phyloP scores from a whole-genome alignment of 2,888 invertebrate species.

The Netelia melanura region DNA sequence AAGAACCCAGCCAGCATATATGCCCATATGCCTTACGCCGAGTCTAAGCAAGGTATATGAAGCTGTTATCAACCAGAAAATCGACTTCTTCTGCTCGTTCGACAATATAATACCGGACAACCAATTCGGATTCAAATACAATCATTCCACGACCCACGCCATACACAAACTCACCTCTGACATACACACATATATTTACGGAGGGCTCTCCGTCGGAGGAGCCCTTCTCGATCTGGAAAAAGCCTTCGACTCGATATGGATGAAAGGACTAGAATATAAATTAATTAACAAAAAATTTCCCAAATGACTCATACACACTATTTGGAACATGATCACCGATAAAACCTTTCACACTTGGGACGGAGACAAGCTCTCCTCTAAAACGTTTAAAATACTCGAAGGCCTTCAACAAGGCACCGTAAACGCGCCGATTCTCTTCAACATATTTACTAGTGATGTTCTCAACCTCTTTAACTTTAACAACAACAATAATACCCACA shows the following conservation, averaged over 20 bases:
- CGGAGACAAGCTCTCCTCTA: not conserved
- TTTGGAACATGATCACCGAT: slow-evolving; percentile 19
- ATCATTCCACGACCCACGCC: slow-evolving; percentile 69
- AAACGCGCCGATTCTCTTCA: not conserved
- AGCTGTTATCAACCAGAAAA: slow-evolving; percentile 46
- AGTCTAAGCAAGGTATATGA: slow-evolving; percentile 68
- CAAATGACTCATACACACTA: not conserved
- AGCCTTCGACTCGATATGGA: slow-evolving; percentile 34
- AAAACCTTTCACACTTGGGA: slow-evolving; percentile 16
- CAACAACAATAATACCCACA: not conserved
- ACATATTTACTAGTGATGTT: not conserved
- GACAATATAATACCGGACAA: slow-evolving; percentile 60
- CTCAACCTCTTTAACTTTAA: not conserved
- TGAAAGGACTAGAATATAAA: not conserved
- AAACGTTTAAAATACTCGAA: not conserved
- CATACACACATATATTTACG: slow-evolving; percentile 38
- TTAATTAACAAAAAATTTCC: slow-evolving; percentile 1
- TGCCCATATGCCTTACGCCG: slow-evolving; percentile 70
- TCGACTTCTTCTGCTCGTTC: slow-evolving; percentile 26
- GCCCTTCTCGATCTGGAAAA: slow-evolving; percentile 18
- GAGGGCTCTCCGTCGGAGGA: slow-evolving; percentile 11
- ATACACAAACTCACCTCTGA: slow-evolving; percentile 65
- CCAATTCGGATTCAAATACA: slow-evolving; percentile 69
- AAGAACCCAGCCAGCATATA: slow-evolving; percentile 56
- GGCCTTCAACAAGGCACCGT: not conserved